Evolutionary conservation across 1,140 invertebrate genomes (phyloP), one percentile per base, ranked within the genome.

Genomic region (Hypsibius dujardini): DNA sequence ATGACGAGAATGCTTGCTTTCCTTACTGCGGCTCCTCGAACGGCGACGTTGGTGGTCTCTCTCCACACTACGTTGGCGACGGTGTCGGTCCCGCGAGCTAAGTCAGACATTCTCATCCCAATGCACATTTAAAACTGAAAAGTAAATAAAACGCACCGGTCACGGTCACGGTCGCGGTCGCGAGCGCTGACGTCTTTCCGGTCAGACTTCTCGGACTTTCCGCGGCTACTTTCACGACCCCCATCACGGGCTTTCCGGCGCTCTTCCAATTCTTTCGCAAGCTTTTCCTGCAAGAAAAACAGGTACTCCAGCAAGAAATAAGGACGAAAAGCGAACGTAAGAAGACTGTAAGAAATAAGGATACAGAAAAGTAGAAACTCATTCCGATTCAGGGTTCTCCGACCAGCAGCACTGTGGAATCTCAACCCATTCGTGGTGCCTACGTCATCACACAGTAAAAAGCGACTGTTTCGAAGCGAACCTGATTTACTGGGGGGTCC

Each of bases 231-330:
- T 59, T 76, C 74, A 69, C 73, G 67, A 2, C 70, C 62, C 1
- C 69, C 60, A 42, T 74, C 47, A 46, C 71, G 50, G n/a, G 46
- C 1, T n/a, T 67, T 71, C 14, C 73, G 47, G 71, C 76, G 75
- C 59, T 80, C 78, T 70, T 80, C 78, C 71, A 78, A 71, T 73
- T 80, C 78, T 56, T 75, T 75, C 71, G 73, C 71, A 71, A 73
- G 28, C 50, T 71, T 70, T 42, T 62, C 62, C 75, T 75, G 67
- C 12, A 72, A 47, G 71, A 67, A 60, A 69, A 46, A 71, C 46
- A 62, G 62, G 28, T 3, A 14, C 14, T 12, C 15, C 46, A 47
- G 45, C 59, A 72, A 72, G 45, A 71, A 2, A 71, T 12, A 72
- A n/a, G 28, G 28, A 28, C 28, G 28, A 28, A 28, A 28, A 28